phyloP scores from a whole-genome alignment of 2,797 vertebrate species.

The Pelochelys cantorii region DNA sequence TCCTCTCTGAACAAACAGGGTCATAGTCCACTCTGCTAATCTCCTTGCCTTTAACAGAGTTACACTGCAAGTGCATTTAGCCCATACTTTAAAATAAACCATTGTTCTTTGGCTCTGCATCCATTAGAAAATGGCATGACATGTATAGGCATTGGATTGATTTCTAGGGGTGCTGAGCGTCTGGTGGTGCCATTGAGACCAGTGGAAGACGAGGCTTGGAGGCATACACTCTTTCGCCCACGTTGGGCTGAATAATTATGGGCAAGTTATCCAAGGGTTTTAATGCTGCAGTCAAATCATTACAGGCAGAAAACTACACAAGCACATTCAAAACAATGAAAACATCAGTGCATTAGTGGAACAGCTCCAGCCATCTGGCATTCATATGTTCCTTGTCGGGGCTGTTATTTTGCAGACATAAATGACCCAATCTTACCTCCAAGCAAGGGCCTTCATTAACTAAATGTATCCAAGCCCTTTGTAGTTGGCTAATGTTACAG shows the following conservation, averaged over 20 bases:
- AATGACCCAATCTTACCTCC: slow-evolving; percentile 78
- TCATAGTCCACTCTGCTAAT: neutral
- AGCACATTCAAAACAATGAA: slow-evolving; percentile 81
- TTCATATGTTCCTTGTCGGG: slow-evolving; percentile 77
- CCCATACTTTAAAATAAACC: neutral
- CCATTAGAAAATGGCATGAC: slow-evolving; percentile 26
- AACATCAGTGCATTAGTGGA: slow-evolving; percentile 81
- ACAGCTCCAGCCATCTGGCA: slow-evolving; percentile 82
- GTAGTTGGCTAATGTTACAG: slow-evolving; percentile 67
- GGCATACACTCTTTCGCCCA: slow-evolving; percentile 49
- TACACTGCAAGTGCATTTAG: slow-evolving; percentile 38
- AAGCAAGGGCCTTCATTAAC: slow-evolving; percentile 76
- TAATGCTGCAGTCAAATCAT: slow-evolving; percentile 75
- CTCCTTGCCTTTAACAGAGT: accelerated
- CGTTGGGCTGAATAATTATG: slow-evolving; percentile 70
- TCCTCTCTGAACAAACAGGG: neutral
- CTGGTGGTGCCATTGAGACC: neutral
- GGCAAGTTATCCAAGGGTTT: slow-evolving; percentile 70
- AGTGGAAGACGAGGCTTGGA: slow-evolving; percentile 64
- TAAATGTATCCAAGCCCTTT: slow-evolving; percentile 70
- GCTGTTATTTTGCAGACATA: slow-evolving; percentile 73
- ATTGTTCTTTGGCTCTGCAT: neutral
- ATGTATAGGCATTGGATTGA: neutral
- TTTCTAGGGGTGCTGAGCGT: slow-evolving; percentile 13
- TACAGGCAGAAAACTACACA: slow-evolving; percentile 76